Evolutionary conservation across 2,113 vertebrate genomes (phyloP).

Genomic region (Chauna torquata): DNA sequence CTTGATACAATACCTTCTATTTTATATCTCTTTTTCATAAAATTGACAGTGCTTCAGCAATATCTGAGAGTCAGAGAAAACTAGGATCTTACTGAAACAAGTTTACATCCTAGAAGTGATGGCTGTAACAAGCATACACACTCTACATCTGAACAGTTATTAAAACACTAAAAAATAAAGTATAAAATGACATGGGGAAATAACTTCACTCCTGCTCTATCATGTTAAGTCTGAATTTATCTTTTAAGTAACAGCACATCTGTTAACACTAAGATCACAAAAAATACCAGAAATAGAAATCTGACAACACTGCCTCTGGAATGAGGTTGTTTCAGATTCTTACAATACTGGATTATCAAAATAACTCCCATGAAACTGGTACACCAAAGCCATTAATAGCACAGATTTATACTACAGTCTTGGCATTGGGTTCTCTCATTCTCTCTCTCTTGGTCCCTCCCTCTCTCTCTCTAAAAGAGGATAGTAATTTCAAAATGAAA

Average conservation of each 20-base stretch:
- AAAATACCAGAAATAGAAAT: slow-evolving; percentile 57
- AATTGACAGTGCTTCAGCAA: neutral
- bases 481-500: slow-evolving; percentile 6
- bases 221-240: neutral
- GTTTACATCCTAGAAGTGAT: neutral
- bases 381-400: slow-evolving; percentile 67
- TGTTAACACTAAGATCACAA: slow-evolving; percentile 13
- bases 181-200: neutral
- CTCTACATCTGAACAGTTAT: neutral
- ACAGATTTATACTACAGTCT: slow-evolving; percentile 31
- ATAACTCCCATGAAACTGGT: slow-evolving; percentile 62
- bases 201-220: neutral
- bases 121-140: neutral
- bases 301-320: slow-evolving; percentile 52
- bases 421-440: slow-evolving; percentile 22
- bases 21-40: neutral
- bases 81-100: neutral
- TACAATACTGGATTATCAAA: slow-evolving; percentile 60
- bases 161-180: neutral
- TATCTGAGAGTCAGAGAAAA: neutral
- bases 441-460: neutral
- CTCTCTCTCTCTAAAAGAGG: neutral
- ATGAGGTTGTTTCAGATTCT: slow-evolving; percentile 63
- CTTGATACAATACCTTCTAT: neutral
- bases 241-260: slow-evolving; percentile 27